Base-by-base conservation (phyloP, 2,888 invertebrate genomes). In the Heteromurus nitidus region DNA sequence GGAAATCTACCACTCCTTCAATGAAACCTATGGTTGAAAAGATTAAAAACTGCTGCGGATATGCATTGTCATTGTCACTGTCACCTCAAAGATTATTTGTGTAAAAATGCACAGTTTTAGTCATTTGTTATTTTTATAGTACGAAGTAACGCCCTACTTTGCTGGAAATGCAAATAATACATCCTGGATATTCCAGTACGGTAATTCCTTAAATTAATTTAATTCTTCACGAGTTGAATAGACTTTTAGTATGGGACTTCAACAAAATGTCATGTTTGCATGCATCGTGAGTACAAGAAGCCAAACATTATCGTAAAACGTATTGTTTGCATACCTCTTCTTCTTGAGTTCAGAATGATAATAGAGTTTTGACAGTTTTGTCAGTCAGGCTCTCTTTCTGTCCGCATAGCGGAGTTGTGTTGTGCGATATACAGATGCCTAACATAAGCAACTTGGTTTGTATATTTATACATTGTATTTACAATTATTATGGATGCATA, bases 221-320 rank as follows among this genome's bases (percentile, higher is more conserved):
- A 3, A 47, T 47, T n/a, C 18, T 47, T 47, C n/a, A n/a, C n/a
- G n/a, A n/a, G n/a, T 16, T 16, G 3, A 47, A n/a, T 7, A 7
- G 13, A 47, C 9, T 16, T n/a, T 47, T 13, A 47, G 7, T 47
- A 47, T 3, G n/a, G 9, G 47, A 47, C 7, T 47, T n/a, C 3
- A 9, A 47, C n/a, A 47, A 47, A 47, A 47, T 47, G 47, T 16
- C 9, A 47, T 47, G 47, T 47, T 47, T 47, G 47, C 47, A n/a
- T 47, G n/a, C n/a, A 3, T 13, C 9, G 13, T 3, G 9, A 36
- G 36, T 36, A 3, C 47, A n/a, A n/a, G n/a, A n/a, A n/a, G n/a
- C n/a, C n/a, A n/a, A n/a, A n/a, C n/a, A n/a, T n/a, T n/a, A n/a
- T n/a, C 47, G n/a, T n/a, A 47, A 47, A 9, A 9, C 47, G 18